These are phyloP conservation scores for Lucinisca nassula DNA, from an alignment of 2,888 invertebrate genomes.

Conservation along the genomic window DNA sequence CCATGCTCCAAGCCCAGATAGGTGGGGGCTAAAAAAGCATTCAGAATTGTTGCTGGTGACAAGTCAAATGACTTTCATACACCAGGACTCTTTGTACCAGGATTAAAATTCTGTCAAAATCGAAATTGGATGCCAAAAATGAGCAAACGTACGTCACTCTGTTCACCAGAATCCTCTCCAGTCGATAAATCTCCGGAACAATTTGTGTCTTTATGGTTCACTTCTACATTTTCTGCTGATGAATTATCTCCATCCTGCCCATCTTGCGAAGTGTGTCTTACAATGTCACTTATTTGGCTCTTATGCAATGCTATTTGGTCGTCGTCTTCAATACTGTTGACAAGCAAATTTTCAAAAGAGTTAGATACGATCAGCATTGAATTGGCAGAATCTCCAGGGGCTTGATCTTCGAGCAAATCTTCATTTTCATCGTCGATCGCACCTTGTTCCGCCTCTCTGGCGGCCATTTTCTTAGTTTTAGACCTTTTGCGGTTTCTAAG, in stretches of 20 bases:
- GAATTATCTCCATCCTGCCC: conserved; percentile 35
- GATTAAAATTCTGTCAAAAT: no score
- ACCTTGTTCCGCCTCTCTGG: conserved; percentile 82
- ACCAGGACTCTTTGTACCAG: no score
- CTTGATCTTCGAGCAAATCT: conserved; percentile 80
- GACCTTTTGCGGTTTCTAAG: not conserved
- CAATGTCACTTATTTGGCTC: conserved; percentile 76
- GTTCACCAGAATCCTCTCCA: conserved; percentile 75
- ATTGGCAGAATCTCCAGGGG: conserved; percentile 91
- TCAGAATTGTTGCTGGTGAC: no score
- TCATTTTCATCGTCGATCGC: conserved; percentile 73
- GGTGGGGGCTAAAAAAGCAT: no score
- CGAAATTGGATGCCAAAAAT: no score
- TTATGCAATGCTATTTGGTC: conserved; percentile 55
- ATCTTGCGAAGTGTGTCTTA: conserved; percentile 71
- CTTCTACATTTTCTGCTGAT: conserved; percentile 36
- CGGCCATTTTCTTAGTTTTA: conserved; percentile 74
- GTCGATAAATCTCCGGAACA: conserved; percentile 63
- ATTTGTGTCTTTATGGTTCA: conserved; percentile 24
- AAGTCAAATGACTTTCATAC: no score
- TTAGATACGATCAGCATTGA: conserved; percentile 91
- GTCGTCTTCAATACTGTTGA: conserved; percentile 67
- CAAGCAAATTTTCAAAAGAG: conserved; percentile 85
- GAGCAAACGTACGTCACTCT: conserved; percentile 66
- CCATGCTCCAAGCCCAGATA: no score